Base-by-base conservation (phyloP, 2,797 vertebrate genomes). In the Siniperca undulata region DNA sequence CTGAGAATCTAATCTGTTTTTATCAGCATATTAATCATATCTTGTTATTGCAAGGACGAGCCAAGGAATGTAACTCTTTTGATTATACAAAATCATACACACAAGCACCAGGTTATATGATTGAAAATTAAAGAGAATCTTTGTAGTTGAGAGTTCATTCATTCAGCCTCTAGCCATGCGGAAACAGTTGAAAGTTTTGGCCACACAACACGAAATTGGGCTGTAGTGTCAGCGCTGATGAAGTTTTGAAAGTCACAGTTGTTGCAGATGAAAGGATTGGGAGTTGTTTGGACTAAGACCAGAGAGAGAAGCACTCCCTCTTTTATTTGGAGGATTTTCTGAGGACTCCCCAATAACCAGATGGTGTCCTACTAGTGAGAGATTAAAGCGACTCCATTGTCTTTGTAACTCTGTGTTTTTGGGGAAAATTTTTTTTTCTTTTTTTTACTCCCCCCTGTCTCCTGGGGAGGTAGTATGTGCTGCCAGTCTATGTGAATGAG, bases 331-430 rank as follows among this genome's bases (percentile, higher is more conserved):
- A 86, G 42, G 40, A 55, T 81, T 81, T 87, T 84, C 72, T 80
- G 53, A 82, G 60, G 83, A 55, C 64, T 83, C 69, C 59, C 84
- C 73, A 87, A 80, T 84, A 86, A 88, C 69, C 91, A 91, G 89
- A 92, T 92, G 86, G 82, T 77, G 75, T 92, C 78, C 60, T 74
- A 83, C 82, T 80, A 89, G 75, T 17, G 9, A 64, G 75, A 82
- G 86, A 92, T 89, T 90, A 88, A 92, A 94, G 90, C 36, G 2
- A 48, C 71, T 77, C 67, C 50, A 53, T 85, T 87, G 78, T 83
- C 85, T 91, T 89, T 91, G 85, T 90, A 76, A 81, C 82, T 86
- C 40, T 74, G 62, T 75, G 50, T 80, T 90, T 84, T 88, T 83
- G 12, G 40, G 12, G 12, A 86, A 89, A 88, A 70, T 73, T 70